Evolutionary conservation across 2,888 invertebrate species (phyloP).

Genomic region (Orchesella flavescens): DNA sequence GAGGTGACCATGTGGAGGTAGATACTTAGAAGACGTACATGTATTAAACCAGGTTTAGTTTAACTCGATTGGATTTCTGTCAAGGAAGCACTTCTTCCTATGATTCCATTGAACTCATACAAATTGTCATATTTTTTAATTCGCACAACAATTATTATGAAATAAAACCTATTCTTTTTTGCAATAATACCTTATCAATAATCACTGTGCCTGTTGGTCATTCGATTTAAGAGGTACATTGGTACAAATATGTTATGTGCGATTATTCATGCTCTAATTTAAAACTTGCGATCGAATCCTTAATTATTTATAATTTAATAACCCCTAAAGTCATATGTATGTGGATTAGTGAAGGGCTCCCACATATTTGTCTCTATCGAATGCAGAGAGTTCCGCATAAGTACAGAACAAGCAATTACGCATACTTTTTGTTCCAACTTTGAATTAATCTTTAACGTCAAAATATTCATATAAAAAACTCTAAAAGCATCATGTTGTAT

Average conservation of each 20-base stretch:
- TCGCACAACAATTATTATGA: neutral
- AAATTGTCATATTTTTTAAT: neutral
- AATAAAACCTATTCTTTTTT: neutral
- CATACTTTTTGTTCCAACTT: slow-evolving; percentile 25
- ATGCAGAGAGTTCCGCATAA: neutral
- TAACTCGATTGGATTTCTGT: neutral
- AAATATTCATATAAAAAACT: slow-evolving; percentile 51
- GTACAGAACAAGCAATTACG: slow-evolving; percentile 36
- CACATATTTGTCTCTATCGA: slow-evolving; percentile 13
- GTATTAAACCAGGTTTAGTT: no score
- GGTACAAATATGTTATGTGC: slow-evolving; percentile 5
- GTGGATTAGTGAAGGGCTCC: neutral
- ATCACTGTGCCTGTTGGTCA: no score
- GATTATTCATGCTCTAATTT: neutral
- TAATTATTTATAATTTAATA: slow-evolving; percentile 12
- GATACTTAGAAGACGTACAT: slow-evolving; percentile 25
- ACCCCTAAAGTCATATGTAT: no score
- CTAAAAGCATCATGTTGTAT: slow-evolving; percentile 50
- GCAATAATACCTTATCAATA: no score
- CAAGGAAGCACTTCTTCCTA: no score
- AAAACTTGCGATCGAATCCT: neutral
- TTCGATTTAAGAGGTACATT: no score
- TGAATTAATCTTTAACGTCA: slow-evolving; percentile 34
- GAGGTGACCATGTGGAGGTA: slow-evolving; percentile 30
- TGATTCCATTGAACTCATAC: neutral